Conservation (phyloP, 2,797 vertebrate genomes). For the Yasuhikotakia modesta region DNA sequence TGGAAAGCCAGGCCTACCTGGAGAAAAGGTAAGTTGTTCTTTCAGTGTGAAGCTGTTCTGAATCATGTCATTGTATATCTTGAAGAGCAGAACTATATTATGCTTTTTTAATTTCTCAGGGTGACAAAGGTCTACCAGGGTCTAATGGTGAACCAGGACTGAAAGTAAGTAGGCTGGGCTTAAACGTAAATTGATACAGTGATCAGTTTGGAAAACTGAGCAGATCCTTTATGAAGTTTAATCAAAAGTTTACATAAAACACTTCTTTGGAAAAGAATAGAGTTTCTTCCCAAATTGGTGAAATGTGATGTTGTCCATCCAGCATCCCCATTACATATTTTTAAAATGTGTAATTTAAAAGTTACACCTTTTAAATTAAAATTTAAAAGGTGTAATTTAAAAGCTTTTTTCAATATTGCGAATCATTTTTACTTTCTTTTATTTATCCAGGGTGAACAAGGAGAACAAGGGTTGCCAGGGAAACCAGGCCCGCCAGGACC, state of each 20-base stretch:
- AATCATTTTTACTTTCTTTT: conserved; percentile 2
- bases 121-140: conserved; percentile 68
- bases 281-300: not conserved
- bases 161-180: conserved; percentile 52
- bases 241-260: not conserved
- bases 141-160: conserved; percentile 69
- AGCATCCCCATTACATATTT: not conserved
- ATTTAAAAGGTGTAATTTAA: conserved; percentile 8
- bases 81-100: not conserved
- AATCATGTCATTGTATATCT: not conserved
- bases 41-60: not conserved
- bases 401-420: not conserved
- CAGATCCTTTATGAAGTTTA: not conserved
- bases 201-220: not conserved
- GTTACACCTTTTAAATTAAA: no score
- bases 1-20: conserved; percentile 69
- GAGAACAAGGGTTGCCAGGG: conserved; percentile 68
- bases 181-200: conserved; percentile 62
- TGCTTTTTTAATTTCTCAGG: conserved; percentile 60
- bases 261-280: not conserved
- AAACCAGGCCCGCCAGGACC: conserved; percentile 67
- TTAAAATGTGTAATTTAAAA: not conserved
- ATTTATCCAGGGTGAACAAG: conserved; percentile 71
- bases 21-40: conserved; percentile 68
- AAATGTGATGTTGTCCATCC: not conserved